Evolutionary conservation across 2,888 invertebrate genomes (phyloP), one percentile per base, ranked within the genome.

Genomic region (Netelia melanura): DNA sequence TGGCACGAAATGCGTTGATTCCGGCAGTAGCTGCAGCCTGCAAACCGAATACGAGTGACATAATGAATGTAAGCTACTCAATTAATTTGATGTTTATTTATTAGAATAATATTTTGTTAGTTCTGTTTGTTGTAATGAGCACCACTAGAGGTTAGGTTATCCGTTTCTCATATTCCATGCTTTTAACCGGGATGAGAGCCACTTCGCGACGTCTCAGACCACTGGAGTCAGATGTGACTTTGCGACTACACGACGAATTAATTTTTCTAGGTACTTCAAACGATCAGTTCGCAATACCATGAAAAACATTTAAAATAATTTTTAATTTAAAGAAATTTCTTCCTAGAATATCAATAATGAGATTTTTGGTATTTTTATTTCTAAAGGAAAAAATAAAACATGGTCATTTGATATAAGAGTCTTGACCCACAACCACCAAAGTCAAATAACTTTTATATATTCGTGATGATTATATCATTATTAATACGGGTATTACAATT

Each of bases 1-100:
- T 86, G 10, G 67, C 77, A 38, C 89, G 86, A 21, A 90, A 67
- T 30, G 86, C 64, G 48, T 82, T n/a, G 1, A 79, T 52, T 21
- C 23, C 64, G 11, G 72, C 30, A n/a, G 65, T 84, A 30, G 85
- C 72, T 48, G 86, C 83, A 11, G 85, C 80, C 38, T 86, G 87
- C n/a, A 91, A 67, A 14, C 87, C 84, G 58, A 88, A 81, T 43
- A 90, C 72, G 48, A 90, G 30, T 56, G 90, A 87, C 91, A 91
- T 91, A 62, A 61, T 67, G n/a, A 52, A 48, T 38, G 58, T 64
- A 62, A 14, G 6, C 17, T 44, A 43, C 8, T 17, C 14, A 38
- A 48, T 83, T 65, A 10, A 10, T 56, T 14, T 21, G 38, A 25
- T 14, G 23, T 44, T 76, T 58, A 25, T 67, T 10, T 17, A 5